Evolutionary conservation across 2,113 vertebrate genomes (phyloP), one percentile per base, ranked within the genome.

Genomic region (Aptenodytes forsteri): DNA sequence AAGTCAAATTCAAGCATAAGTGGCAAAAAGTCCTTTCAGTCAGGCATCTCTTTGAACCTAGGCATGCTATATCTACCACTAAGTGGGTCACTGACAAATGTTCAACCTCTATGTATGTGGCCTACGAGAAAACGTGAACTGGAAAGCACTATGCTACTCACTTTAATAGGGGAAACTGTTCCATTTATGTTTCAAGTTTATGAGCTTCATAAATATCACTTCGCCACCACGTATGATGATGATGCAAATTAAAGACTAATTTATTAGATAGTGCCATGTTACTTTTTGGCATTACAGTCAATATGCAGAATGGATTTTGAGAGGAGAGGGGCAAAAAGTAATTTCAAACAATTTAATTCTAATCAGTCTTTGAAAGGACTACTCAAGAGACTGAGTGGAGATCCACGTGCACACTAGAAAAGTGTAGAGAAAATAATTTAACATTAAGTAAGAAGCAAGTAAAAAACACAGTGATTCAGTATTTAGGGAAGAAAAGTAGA

Each of bases 221-320:
- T 52, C 6, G 49, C 16, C 3, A 10, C 17, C 20, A 49, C 0
- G 0, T 32, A 54, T 4, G 6, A 81, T 23, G 16, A 40, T 17
- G 21, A 46, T 21, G 2, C 14, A 42, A 78, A 38, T 44, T 56
- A 38, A 56, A 36, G 2, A 55, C 15, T 36, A 59, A 59, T 71
- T 89, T 46, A 54, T 61, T 23, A 71, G 26, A 56, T 61, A 72
- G 52, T 34, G 18, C 8, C 10, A 83, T 42, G 7, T 26, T 59
- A 7, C 17, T 80, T 87, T 66, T 44, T 54, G 16, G 12, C 17
- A 69, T 36, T 71, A 19, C 6, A 56, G 17, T 40, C 52, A 84
- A 70, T 6, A 56, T 2, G 62, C 1, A 0, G 49, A 90, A 71
- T 7, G 6, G 23, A 56, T 34, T 87, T 87, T 49, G 34, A 54